Evolutionary conservation across 2,113 vertebrate species (phyloP), one percentile per base, ranked within the genome.

Genomic region (Paradoxurus hermaphroditus): DNA sequence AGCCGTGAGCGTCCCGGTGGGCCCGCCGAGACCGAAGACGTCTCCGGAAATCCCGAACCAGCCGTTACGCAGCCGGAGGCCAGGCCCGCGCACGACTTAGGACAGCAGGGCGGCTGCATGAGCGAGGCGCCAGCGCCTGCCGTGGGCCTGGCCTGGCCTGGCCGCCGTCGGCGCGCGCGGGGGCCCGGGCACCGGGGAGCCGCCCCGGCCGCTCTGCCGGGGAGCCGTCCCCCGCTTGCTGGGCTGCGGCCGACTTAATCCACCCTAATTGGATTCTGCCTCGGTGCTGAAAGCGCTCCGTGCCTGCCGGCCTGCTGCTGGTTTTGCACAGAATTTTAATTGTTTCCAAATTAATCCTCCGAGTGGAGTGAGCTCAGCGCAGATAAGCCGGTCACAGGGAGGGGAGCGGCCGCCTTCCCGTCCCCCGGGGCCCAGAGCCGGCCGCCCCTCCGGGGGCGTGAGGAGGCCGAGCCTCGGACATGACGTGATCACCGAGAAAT

Each of bases 221-320:
- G 7, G 63, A 56, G 59, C 34, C 8, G 27, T 31, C 39, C 87
- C 53, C 56, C 39, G 73, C 83, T 86, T 12, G 23, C 95, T 94
- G 95, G 46, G 95, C 97, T 96, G 93, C 87, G 98, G 97, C 97
- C 53, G n/a, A 72, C 95, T 68, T 97, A 98, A 98, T 98, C 98
- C 36, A 21, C n/a, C 59, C 96, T 98, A 98, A 98, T 98, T 98
- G 98, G 97, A 98, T 98, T 98, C 19, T 1, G 87, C 11, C 9
- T 78, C 12, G 67, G 97, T 96, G 97, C 63, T 92, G 97, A 98
- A 97, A 98, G 96, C 91, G n/a, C 27, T 93, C 9, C 23, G 29
- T 75, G 46, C 25, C 2, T 85, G 84, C 88, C 72, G 75, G 90
- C 94, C 29, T 2, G 13, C 73, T 34, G 79, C 95, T 97, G 82